Evolutionary conservation across 2,797 vertebrate genomes (phyloP).

Genomic region (Rhinichthys osculus): DNA sequence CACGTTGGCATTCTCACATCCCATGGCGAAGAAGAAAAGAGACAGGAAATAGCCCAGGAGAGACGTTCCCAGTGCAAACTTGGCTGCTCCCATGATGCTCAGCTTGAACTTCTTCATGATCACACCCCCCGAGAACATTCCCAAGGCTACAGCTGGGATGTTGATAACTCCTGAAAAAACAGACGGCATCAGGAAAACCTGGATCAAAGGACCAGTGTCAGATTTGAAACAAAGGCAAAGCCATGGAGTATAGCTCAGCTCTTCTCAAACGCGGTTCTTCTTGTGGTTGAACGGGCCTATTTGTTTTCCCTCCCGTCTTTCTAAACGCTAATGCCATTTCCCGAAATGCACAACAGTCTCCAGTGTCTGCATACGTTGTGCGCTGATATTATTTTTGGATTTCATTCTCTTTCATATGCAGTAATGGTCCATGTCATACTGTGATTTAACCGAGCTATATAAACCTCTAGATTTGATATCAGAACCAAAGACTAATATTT

Average conservation of each 20-base stretch:
- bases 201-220: slow-evolving; percentile 28
- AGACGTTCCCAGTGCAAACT: slow-evolving; percentile 86
- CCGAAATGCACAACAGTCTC: slow-evolving; percentile 6
- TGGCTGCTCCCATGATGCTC: slow-evolving; percentile 84
- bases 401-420: slow-evolving; percentile 16
- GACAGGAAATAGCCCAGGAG: slow-evolving; percentile 89
- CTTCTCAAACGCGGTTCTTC: background rate
- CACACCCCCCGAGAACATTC: slow-evolving; percentile 92
- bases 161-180: slow-evolving; percentile 84
- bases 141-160: slow-evolving; percentile 93
- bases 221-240: slow-evolving; percentile 11
- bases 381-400: slow-evolving; percentile 32
- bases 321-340: slow-evolving; percentile 13
- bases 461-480: slow-evolving; percentile 27
- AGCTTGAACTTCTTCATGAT: slow-evolving; percentile 91
- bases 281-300: slow-evolving; percentile 4
- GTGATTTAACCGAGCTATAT: slow-evolving; percentile 27
- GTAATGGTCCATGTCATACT: slow-evolving; percentile 20
- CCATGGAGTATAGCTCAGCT: background rate
- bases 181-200: slow-evolving; percentile 28
- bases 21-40: slow-evolving; percentile 86
- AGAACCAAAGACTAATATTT: slow-evolving; percentile 27
- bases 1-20: slow-evolving; percentile 88
- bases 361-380: background rate
- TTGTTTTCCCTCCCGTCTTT: slow-evolving; percentile 21